phyloP scores from a whole-genome alignment of 1,140 invertebrate genomes.

The Acromyrmex charruanus region DNA sequence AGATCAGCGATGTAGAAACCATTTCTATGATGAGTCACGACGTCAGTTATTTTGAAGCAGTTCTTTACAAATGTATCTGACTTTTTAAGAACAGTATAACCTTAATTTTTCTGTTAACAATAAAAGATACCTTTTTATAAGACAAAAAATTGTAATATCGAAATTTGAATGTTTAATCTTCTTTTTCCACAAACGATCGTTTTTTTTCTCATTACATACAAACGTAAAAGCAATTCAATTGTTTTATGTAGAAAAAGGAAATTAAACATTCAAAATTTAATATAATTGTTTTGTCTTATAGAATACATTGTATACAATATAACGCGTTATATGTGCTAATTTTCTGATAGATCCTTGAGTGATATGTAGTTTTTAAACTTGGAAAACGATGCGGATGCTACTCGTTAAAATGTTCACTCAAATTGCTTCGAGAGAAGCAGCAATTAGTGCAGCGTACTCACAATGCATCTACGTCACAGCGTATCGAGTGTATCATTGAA shows the following conservation, averaged over 20 bases:
- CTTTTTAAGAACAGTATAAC: not conserved
- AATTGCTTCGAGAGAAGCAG: conserved; percentile 30
- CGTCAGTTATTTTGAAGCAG: conserved; percentile 1
- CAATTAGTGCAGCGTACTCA: conserved; percentile 35
- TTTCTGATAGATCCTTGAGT: not conserved
- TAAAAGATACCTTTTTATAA: not conserved
- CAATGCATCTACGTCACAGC: not conserved
- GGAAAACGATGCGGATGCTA: conserved; percentile 19
- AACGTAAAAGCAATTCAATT: no score
- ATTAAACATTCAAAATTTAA: no score
- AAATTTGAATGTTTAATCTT: not conserved
- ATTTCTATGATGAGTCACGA: not conserved
- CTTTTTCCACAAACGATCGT: not conserved
- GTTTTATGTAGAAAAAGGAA: no score
- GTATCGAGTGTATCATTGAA: conserved; percentile 9
- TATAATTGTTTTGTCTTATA: no score
- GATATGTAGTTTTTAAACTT: conserved; percentile 21
- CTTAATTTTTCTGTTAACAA: not conserved
- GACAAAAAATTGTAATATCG: not conserved
- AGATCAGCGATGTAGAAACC: conserved; percentile 7
- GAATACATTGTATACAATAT: not conserved
- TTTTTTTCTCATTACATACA: not conserved
- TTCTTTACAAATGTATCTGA: not conserved
- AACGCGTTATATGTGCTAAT: not conserved
- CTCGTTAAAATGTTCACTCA: conserved; percentile 47